Evolutionary conservation across 2,113 vertebrate genomes (phyloP).

Genomic region (Muntiacus reevesi): DNA sequence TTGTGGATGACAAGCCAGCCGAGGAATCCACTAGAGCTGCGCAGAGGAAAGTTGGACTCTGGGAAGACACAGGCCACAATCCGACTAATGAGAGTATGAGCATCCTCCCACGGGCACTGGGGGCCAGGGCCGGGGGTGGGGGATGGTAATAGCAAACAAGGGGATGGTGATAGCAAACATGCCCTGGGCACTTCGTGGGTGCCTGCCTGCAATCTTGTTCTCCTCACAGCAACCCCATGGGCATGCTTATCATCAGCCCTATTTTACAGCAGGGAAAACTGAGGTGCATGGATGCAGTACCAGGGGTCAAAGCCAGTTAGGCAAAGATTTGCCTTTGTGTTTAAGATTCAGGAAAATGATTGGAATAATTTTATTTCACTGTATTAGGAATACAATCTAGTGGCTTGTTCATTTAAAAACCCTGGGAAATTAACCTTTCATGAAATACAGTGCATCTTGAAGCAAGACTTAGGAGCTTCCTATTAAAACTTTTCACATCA

Average conservation of each 20-base stretch:
- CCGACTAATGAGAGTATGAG: constrained; percentile 32
- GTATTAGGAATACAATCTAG: not conserved
- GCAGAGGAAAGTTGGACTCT: not conserved
- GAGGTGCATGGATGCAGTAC: not conserved
- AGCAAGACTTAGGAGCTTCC: not conserved
- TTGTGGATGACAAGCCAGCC: not conserved
- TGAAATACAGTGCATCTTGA: not conserved
- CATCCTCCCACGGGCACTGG: not conserved
- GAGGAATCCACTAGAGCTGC: not conserved
- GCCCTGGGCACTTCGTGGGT: not conserved
- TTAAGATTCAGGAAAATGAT: not conserved
- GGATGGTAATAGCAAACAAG: rapidly evolving
- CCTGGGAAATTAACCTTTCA: not conserved
- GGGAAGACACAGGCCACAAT: not conserved
- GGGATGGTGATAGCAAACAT: rapidly evolving
- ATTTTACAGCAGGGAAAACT: not conserved
- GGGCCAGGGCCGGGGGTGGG: rapidly evolving
- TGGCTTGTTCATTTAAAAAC: not conserved
- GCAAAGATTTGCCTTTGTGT: not conserved
- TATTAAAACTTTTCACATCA: not conserved
- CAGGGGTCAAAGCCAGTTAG: not conserved
- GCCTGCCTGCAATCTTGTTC: not conserved
- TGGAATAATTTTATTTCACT: not conserved
- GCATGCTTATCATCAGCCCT: not conserved
- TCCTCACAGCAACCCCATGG: not conserved